Conservation (phyloP, 2,888 invertebrate species). For the Drosophila barbarae region DNA sequence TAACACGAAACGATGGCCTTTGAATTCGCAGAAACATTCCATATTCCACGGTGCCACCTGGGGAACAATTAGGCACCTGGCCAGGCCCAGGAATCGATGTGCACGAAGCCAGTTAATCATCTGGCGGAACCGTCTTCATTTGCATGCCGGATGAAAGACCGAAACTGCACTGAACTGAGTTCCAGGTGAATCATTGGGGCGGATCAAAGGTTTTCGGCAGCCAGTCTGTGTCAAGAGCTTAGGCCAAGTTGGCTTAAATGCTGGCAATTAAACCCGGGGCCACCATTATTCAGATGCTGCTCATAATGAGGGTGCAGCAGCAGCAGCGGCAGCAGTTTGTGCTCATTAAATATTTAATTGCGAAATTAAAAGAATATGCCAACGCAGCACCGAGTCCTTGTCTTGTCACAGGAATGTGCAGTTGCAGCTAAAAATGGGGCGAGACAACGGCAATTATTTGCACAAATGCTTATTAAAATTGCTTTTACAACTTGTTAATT, state of each 20-base stretch:
- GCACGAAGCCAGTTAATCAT: constrained; percentile 15
- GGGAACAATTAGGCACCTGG: constrained; percentile 23
- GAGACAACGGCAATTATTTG: constrained; percentile 54
- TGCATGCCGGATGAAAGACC: constrained; percentile 10
- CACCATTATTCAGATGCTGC: constrained; percentile 64
- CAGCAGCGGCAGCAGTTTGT: constrained; percentile 34
- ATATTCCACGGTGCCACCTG: constrained; percentile 1
- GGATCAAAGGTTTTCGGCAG: constrained; percentile 11
- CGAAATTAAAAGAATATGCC: constrained; percentile 72
- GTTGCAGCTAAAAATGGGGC: constrained; percentile 49
- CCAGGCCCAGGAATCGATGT: constrained; percentile 9
- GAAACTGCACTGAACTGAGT: constrained; percentile 9
- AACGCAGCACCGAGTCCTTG: constrained; percentile 43
- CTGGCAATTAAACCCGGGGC: constrained; percentile 12
- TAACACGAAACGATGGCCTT: constrained; percentile 41
- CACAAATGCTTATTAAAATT: constrained; percentile 64
- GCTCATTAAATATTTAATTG: constrained; percentile 73
- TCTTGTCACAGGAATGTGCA: constrained; percentile 49
- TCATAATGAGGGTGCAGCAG: constrained; percentile 63
- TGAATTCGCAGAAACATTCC: constrained; percentile 34
- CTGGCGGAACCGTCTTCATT: constrained; percentile 11
- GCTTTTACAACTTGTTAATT: constrained; percentile 71
- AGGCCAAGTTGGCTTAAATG: constrained; percentile 19
- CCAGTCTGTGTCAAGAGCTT: neutral
- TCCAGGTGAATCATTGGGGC: constrained; percentile 9